Percentiles rank a stretch among this genome's conserved stretches.
phyloP scores from a whole-genome alignment of 2,113 vertebrate genomes.

The Pionites leucogaster region DNA sequence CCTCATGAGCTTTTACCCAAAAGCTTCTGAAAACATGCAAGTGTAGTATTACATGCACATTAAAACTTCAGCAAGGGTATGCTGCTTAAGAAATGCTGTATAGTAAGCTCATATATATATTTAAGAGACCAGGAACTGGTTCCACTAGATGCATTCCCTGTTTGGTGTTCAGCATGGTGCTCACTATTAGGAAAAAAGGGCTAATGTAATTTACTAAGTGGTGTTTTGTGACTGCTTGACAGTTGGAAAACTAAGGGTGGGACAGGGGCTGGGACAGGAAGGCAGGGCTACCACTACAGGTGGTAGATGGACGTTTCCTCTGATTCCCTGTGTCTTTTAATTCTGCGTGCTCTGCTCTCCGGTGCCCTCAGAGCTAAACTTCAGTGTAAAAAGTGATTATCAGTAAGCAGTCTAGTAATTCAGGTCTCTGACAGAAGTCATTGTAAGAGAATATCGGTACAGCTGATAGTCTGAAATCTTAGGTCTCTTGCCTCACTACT shows the following conservation, averaged over 20 bases:
- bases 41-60: accelerated
- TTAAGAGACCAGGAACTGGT: not conserved
- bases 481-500: not conserved
- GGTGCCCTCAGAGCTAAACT: too few relatives aligned
- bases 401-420: not conserved
- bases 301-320: accelerated
- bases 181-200: not conserved
- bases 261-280: not conserved
- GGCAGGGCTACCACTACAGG: accelerated
- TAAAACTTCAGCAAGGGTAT: not conserved
- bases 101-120: accelerated
- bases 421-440: not conserved
- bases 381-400: not conserved
- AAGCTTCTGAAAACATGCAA: not conserved
- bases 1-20: not conserved
- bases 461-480: not conserved
- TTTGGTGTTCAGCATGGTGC: not conserved
- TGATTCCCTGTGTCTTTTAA: not conserved
- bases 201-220: not conserved
- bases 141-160: not conserved
- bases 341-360: not conserved
- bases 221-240: not conserved
- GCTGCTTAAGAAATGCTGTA: not conserved
- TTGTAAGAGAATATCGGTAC: not conserved
- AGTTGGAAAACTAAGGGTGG: not conserved